These are phyloP conservation scores for Pseudonaja textilis DNA, from an alignment of 2,113 vertebrate genomes.

Conservation along the genomic window DNA sequence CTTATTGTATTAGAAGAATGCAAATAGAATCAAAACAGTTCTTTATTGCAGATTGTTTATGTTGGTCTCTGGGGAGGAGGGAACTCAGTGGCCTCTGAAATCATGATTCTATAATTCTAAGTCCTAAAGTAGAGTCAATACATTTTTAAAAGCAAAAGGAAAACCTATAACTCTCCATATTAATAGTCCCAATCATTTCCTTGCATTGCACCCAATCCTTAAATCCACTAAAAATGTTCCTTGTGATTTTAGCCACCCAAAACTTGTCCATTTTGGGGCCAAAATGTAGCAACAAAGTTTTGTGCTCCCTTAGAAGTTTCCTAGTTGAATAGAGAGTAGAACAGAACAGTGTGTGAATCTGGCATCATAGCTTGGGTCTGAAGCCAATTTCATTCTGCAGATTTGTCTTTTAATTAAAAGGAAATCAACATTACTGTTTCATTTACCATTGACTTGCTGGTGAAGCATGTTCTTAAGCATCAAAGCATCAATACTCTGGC, in stretches of 20 bases:
- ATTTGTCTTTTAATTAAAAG: neutral
- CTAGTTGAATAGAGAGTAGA: neutral
- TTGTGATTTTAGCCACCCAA: neutral
- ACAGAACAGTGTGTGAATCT: neutral
- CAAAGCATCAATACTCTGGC: conserved; percentile 7
- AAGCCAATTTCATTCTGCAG: neutral
- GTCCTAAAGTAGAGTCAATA: neutral
- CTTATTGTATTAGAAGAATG: neutral
- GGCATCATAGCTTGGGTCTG: neutral
- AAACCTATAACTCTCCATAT: neutral
- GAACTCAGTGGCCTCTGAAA: neutral
- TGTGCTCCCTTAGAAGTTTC: neutral
- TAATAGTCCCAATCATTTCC: neutral
- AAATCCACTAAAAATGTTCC: neutral
- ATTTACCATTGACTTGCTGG: conserved; percentile 5
- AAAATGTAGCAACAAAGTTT: neutral
- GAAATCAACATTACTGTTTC: neutral
- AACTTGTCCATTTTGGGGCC: neutral
- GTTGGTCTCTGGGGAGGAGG: neutral
- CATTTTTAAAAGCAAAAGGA: neutral
- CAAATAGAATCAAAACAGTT: neutral
- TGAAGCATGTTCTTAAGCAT: conserved; percentile 6
- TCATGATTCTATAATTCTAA: neutral
- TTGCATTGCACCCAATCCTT: neutral
- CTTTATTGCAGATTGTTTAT: neutral